Base-by-base conservation (phyloP, 2,113 vertebrate genomes). In the Charina bottae region DNA sequence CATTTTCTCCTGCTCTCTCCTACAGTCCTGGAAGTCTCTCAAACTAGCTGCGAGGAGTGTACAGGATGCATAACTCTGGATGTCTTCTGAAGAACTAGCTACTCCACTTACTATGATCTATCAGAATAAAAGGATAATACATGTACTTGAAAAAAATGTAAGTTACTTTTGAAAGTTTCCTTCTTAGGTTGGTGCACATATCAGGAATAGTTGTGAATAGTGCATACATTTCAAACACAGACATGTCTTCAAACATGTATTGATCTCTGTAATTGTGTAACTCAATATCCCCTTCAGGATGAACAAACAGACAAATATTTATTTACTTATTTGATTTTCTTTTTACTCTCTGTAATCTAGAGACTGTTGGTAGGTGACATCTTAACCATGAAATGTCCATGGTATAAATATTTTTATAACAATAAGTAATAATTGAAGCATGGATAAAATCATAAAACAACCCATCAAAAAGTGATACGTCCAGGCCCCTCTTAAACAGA, bases 91-190 rank as follows among this genome's bases (percentile, higher is more conserved):
- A 68, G 98, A 98, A 94, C 95, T 98, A 94, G 99, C 99, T 55
- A 99, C 97, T 88, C 99, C 98, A 55, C 98, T 98, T 17, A 98
- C 99, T 89, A 99, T 98, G 95, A 99, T 98, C 99, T 99, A 96
- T 78, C 42, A 46, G 95, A 91, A 96, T 49, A 96, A 93, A 94
- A 95, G 15, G 58, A 59, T 8, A 49, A 92, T 95, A 89, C 95
- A 92, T 68, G 85, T 95, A 56, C 23, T 92, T 89, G 89, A 93
- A 93, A 83, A 92, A 72, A 72, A 28, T 15, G 58, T 54, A 37
- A 1, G 4, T 78, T 42, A 42, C 33, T 21, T 78, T 78, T 78
- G 33, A 78, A 78, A 42, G 72, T 21, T 78, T 42, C 7, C 72
- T 78, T 42, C 42, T 78, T 42, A 78, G 17, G 33, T 78, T 2